Base-by-base conservation (phyloP, 2,888 invertebrate species). In the Eilema griseolum region DNA sequence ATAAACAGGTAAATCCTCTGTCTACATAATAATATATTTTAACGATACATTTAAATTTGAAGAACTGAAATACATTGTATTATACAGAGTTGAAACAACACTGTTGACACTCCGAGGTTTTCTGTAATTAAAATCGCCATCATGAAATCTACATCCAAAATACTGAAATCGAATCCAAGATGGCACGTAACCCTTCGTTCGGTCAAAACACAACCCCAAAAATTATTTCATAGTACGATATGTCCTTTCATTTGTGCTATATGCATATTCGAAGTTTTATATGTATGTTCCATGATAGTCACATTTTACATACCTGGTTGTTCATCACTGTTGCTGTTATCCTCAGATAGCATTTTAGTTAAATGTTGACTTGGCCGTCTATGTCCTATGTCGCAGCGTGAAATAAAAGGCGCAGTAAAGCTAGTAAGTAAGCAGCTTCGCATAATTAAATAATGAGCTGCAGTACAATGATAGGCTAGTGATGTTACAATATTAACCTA, bases 301-400 rank as follows among this genome's bases (percentile, higher is more conserved):
- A 0, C n/a, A 28, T 3, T 52, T 64, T 1, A 24, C 61, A n/a
- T 61, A 89, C 89, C 88, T 87, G 87, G 88, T 81, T 90, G 96
- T 78, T 97, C 97, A 79, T 97, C 96, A 77, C 96, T 96, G 87
- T 95, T 96, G 90, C 96, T 97, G 87, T 96, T 97, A 79, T 97
- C 97, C 84, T 97, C 96, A 0, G 97, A 97, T 73, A 96, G 96
- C 80, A 96, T 95, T 90, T 97, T 97, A 80, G 96, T 92, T 85
- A 96, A 90, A 89, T 95, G 94, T 74, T 93, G 95, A 83, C 95
- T 94, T 78, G 95, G 90, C 81, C 95, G 89, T 84, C 96, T 94
- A 90, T 90, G 87, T 92, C 91, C 94, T 94, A 92, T 72, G 73
- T 83, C 41, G 82, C 82, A 81, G 82, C 82, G 74, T 82, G 82